These are phyloP conservation scores for Neopelma chrysocephalum DNA, from an alignment of 2,797 vertebrate genomes.

Conservation along the genomic window DNA sequence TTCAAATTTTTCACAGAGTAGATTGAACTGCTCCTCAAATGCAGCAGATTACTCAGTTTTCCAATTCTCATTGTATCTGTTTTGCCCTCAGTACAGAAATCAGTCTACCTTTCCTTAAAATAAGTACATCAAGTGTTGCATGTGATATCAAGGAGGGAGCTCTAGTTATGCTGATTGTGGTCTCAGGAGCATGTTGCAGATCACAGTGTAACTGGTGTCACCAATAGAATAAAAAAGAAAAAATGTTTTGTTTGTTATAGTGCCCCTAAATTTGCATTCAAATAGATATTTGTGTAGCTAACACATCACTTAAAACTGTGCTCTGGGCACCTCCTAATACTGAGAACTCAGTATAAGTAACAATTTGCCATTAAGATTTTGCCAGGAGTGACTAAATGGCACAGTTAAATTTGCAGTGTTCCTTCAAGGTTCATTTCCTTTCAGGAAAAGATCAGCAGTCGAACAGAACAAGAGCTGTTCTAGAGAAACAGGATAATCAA, in stretches of 20 bases:
- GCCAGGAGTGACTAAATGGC: not conserved
- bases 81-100: not conserved
- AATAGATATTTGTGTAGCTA: not conserved
- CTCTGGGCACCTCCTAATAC: not conserved
- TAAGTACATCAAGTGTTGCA: not conserved
- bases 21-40: not conserved
- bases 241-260: not conserved
- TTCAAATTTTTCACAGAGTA: not conserved
- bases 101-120: not conserved
- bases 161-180: not conserved
- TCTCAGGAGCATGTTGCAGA: not conserved
- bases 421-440: not conserved
- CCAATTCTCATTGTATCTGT: not conserved
- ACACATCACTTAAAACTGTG: not conserved
- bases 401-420: not conserved
- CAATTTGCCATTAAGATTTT: not conserved
- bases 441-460: not conserved
- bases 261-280: not conserved
- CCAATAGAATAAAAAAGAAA: not conserved
- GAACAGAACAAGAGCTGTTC: not conserved
- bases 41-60: not conserved
- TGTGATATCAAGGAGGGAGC: not conserved
- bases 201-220: not conserved
- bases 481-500: not conserved
- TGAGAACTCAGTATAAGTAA: not conserved